These are phyloP conservation scores for Pseudomyrmex sp. DNA, from an alignment of 1,140 invertebrate species.

Conservation along the genomic window DNA sequence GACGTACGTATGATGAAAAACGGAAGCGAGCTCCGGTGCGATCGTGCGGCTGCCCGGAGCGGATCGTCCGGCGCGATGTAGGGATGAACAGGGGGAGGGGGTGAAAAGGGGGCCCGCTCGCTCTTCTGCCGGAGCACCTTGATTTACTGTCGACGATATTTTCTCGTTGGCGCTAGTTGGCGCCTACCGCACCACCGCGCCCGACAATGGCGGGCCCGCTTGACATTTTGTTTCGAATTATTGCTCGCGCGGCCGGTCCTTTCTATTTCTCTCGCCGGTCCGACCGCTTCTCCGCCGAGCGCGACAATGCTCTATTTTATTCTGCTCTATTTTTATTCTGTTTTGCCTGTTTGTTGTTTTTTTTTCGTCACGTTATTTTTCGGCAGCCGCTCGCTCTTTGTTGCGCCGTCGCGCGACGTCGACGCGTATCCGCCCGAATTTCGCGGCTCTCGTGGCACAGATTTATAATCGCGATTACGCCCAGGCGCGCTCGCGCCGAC, in stretches of 20 bases:
- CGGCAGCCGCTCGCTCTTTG: conserved; percentile 67
- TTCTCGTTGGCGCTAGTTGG: conserved; percentile 80
- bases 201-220: conserved; percentile 81
- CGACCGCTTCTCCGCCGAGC: conserved; percentile 33
- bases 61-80: conserved; percentile 46
- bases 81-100: conserved; percentile 55
- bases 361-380: conserved; percentile 59
- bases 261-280: conserved; percentile 74
- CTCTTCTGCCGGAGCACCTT: conserved; percentile 79
- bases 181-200: conserved; percentile 80
- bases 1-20: conserved; percentile 76
- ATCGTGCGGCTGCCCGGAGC: conserved; percentile 63
- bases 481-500: not conserved
- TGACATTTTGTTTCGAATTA: conserved; percentile 83
- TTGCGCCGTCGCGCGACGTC: conserved; percentile 65
- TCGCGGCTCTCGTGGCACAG: conserved; percentile 38
- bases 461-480: conserved; percentile 56
- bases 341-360: conserved; percentile 37
- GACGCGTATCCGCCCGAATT: conserved; percentile 59
- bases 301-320: conserved; percentile 57
- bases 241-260: conserved; percentile 78
- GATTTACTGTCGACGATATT: conserved; percentile 83
- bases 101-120: conserved; percentile 62
- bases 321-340: conserved; percentile 49
- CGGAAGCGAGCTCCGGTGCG: conserved; percentile 72